Evolutionary conservation across 2,888 invertebrate species (phyloP).

Genomic region (Zaprionus obscuricornis): DNA sequence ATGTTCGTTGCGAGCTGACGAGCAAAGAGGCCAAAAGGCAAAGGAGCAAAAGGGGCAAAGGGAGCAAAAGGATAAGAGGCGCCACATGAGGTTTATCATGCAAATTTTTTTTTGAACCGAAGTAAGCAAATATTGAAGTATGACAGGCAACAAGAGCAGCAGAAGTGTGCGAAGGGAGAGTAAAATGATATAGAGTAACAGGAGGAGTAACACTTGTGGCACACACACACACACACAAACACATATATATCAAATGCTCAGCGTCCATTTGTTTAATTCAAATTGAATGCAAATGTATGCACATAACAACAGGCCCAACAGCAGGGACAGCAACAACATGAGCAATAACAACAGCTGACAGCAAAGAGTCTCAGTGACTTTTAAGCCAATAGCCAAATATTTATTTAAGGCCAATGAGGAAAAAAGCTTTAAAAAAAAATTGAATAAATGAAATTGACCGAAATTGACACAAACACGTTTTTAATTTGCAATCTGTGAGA

Average conservation of each 20-base stretch:
- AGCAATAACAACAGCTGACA: conserved; percentile 44
- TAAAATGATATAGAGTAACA: not conserved
- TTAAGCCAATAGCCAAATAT: conserved; percentile 52
- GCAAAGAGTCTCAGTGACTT: conserved; percentile 30
- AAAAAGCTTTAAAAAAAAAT: conserved; percentile 9
- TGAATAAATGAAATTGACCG: conserved; percentile 27
- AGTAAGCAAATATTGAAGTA: conserved; percentile 54
- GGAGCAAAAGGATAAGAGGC: too few relatives aligned
- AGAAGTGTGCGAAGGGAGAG: too few relatives aligned
- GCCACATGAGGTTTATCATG: too few relatives aligned
- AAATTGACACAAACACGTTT: conserved; percentile 56
- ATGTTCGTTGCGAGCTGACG: too few relatives aligned
- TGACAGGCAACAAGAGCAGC: conserved; percentile 12
- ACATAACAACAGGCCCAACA: conserved; percentile 31
- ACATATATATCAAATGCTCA: conserved; percentile 9
- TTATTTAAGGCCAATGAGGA: conserved; percentile 11
- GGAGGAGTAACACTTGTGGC: conserved; percentile 23
- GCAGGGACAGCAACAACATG: conserved; percentile 7
- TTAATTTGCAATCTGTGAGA: conserved; percentile 49
- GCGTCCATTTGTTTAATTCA: conserved; percentile 31
- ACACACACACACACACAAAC: not conserved
- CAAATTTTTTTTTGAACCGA: conserved; percentile 46
- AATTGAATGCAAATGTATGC: conserved; percentile 66
- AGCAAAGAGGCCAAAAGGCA: conserved; percentile 19
- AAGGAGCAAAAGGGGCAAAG: not conserved